A percentile compares a stretch with the other conserved stretches of the same genome.
These are phyloP conservation scores for Heptranchias perlo DNA, from an alignment of 2,113 vertebrate species.

Conservation along the genomic window DNA sequence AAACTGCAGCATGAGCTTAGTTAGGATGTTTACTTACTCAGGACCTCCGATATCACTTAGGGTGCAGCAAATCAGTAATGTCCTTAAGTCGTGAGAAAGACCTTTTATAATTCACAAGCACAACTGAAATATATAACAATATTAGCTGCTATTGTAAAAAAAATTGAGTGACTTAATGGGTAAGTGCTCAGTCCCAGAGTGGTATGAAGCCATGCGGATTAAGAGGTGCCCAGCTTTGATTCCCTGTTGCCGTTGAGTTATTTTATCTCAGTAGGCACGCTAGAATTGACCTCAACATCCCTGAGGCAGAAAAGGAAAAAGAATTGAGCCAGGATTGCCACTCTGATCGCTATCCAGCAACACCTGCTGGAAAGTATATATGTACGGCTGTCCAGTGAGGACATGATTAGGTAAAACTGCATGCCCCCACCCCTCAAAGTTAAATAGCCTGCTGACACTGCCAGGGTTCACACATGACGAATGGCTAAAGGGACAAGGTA, in stretches of 20 bases:
- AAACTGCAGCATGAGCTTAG: too few relatives aligned
- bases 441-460: not conserved
- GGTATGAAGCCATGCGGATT: not conserved
- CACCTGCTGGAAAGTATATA: not conserved
- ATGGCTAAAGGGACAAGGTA: not conserved
- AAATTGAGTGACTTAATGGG: not conserved
- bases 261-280: not conserved
- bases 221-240: not conserved
- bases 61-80: not conserved
- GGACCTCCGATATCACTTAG: not conserved
- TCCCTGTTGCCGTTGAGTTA: not conserved
- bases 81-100: not conserved
- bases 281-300: not conserved
- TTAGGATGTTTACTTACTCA: not conserved
- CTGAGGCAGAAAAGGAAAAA: not conserved
- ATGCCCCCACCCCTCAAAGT: not conserved
- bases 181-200: not conserved
- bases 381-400: not conserved
- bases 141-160: not conserved
- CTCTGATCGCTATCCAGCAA: not conserved
- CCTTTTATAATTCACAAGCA: not conserved
- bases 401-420: not conserved
- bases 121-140: not conserved
- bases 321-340: not conserved
- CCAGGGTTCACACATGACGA: not conserved